phyloP scores from a whole-genome alignment of 2,888 invertebrate genomes.

The Drosophila maculinotata region DNA sequence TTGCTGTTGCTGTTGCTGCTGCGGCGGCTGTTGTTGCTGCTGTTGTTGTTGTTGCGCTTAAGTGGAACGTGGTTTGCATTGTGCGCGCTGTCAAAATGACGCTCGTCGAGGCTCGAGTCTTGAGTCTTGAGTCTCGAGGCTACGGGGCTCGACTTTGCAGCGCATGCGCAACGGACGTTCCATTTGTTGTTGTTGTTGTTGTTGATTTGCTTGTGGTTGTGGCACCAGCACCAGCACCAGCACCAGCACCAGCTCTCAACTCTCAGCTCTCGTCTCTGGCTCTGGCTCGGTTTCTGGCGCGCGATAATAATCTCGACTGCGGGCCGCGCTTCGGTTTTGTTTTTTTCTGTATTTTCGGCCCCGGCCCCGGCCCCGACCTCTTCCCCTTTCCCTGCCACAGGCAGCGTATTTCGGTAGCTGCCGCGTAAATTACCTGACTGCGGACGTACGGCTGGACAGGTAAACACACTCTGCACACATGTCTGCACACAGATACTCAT shows the following conservation, averaged over 20 bases:
- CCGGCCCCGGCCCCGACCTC: background rate
- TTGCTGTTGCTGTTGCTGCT: conserved; percentile 23
- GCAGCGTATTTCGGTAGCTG: conserved; percentile 85
- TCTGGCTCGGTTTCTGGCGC: conserved; percentile 74
- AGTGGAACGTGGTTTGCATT: conserved; percentile 81
- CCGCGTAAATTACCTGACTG: conserved; percentile 85
- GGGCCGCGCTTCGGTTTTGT: conserved; percentile 40
- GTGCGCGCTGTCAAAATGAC: conserved; percentile 83
- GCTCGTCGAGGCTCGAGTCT: conserved; percentile 66
- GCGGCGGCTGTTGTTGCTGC: conserved; percentile 19
- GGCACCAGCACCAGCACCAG: conserved; percentile 17
- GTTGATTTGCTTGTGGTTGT: conserved; percentile 27
- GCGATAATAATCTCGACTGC: conserved; percentile 83
- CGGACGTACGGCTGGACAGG: conserved; percentile 70
- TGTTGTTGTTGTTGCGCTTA: conserved; percentile 62
- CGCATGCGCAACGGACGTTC: conserved; percentile 63
- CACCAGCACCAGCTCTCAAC: conserved; percentile 21
- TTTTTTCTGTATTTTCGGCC: conserved; percentile 4
- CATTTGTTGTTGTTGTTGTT: conserved; percentile 32
- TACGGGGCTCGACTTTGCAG: conserved; percentile 49
- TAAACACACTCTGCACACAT: conserved; percentile 58
- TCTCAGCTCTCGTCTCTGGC: conserved; percentile 15
- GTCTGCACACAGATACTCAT: conserved; percentile 17
- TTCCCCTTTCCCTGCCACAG: conserved; percentile 19
- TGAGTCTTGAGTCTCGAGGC: conserved; percentile 11